Percentiles rank a stretch among this genome's conserved stretches.
phyloP scores from a whole-genome alignment of 2,888 invertebrate genomes.

The Cataglyphis rosenhaueri region DNA sequence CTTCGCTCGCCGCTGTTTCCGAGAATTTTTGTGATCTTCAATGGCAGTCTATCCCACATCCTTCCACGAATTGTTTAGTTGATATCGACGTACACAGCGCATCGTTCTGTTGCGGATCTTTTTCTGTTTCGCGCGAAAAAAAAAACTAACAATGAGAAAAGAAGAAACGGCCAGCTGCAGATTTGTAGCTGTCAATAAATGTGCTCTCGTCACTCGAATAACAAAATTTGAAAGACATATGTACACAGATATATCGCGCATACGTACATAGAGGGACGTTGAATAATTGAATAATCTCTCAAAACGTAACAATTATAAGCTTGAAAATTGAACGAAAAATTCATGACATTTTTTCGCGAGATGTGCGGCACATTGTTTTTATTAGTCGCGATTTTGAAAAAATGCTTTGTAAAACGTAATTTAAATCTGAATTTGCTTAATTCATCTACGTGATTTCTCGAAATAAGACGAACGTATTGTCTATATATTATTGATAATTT shows the following conservation, averaged over 20 bases:
- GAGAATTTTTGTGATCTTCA: constrained; percentile 61
- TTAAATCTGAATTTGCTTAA: not conserved
- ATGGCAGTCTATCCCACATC: constrained; percentile 42
- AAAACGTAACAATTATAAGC: not conserved
- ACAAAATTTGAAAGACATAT: not conserved
- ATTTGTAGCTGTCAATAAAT: constrained; percentile 1
- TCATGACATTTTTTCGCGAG: not conserved
- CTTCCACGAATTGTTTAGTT: constrained; percentile 48
- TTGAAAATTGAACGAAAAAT: not conserved
- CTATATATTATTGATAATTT: not conserved
- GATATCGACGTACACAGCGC: not conserved
- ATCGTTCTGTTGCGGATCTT: not conserved
- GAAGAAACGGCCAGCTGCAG: not conserved
- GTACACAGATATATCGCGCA: no score
- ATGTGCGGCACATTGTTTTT: not conserved
- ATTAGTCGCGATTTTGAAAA: not conserved
- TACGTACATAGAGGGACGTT: not conserved
- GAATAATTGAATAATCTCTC: not conserved
- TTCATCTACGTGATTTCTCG: not conserved
- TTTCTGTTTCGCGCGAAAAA: not conserved
- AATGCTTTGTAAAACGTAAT: constrained; percentile 6
- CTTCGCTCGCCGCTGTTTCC: constrained; percentile 51
- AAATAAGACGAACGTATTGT: not conserved
- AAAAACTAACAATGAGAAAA: not conserved
- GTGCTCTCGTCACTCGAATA: constrained; percentile 31